Conservation (phyloP, 2,888 invertebrate species). For the Idaea straminata region DNA sequence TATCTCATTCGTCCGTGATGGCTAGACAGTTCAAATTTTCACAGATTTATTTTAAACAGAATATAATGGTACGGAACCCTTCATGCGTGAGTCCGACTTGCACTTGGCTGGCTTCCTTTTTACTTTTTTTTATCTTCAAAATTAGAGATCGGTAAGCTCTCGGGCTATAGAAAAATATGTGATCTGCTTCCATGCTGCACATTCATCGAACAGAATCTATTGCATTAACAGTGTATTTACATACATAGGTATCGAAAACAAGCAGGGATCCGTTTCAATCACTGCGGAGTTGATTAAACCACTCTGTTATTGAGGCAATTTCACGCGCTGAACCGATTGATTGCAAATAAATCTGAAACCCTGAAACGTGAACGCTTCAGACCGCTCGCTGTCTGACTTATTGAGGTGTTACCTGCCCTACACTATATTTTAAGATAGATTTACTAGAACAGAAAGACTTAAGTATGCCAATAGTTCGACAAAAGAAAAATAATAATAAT, state of each 20-base stretch:
- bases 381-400: not conserved
- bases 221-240: constrained; percentile 6
- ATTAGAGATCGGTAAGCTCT: no score
- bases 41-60: no score
- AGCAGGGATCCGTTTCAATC: constrained; percentile 34
- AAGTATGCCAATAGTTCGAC: not conserved
- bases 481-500: not conserved
- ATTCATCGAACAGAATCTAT: not conserved
- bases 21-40: no score
- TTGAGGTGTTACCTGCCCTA: not conserved
- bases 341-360: constrained; percentile 44
- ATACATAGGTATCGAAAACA: constrained; percentile 16
- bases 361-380: constrained; percentile 4
- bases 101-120: no score
- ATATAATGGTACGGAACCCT: no score
- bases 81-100: no score
- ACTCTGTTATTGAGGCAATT: constrained; percentile 41
- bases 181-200: no score
- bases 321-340: constrained; percentile 41
- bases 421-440: not conserved
- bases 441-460: not conserved
- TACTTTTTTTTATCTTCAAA: no score
- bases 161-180: no score
- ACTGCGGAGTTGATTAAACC: constrained; percentile 43
- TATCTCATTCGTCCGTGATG: no score